phyloP scores from a whole-genome alignment of 2,888 invertebrate species.

The Cataglyphis rosenhaueri region DNA sequence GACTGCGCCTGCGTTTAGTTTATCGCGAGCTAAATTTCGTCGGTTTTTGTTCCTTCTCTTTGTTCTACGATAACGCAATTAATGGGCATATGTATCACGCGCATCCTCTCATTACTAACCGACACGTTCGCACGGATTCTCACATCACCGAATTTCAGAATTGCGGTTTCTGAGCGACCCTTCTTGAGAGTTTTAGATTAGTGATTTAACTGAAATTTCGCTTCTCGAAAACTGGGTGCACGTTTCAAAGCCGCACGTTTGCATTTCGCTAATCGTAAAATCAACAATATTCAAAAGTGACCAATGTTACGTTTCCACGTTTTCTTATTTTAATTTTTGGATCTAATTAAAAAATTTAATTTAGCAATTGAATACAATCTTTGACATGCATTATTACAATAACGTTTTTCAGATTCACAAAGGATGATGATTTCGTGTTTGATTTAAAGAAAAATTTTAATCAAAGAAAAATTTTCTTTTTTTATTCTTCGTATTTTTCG shows the following conservation, averaged over 20 bases:
- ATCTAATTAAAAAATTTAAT: not conserved
- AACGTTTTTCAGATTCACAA: not conserved
- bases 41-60: slow-evolving; percentile 29
- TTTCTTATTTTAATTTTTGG: not conserved
- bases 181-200: slow-evolving; percentile 23
- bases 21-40: slow-evolving; percentile 49
- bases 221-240: not conserved
- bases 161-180: not conserved
- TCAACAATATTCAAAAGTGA: not conserved
- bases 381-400: not conserved
- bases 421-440: not conserved
- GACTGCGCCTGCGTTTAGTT: slow-evolving; percentile 41
- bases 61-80: slow-evolving; percentile 46
- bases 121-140: slow-evolving; percentile 53
- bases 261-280: not conserved
- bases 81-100: slow-evolving; percentile 36
- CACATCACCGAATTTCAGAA: slow-evolving; percentile 43
- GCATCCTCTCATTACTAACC: slow-evolving; percentile 49
- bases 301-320: not conserved
- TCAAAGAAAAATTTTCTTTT: not conserved
- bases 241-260: slow-evolving; percentile 23
- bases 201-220: slow-evolving; percentile 11
- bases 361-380: not conserved
- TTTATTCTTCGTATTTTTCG: slow-evolving; percentile 5
- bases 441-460: not conserved